A percentile compares a stretch with the other conserved stretches of the same genome.
These are phyloP conservation scores for Nothoprocta pentlandii DNA, from an alignment of 2,113 vertebrate species.

Conservation along the genomic window DNA sequence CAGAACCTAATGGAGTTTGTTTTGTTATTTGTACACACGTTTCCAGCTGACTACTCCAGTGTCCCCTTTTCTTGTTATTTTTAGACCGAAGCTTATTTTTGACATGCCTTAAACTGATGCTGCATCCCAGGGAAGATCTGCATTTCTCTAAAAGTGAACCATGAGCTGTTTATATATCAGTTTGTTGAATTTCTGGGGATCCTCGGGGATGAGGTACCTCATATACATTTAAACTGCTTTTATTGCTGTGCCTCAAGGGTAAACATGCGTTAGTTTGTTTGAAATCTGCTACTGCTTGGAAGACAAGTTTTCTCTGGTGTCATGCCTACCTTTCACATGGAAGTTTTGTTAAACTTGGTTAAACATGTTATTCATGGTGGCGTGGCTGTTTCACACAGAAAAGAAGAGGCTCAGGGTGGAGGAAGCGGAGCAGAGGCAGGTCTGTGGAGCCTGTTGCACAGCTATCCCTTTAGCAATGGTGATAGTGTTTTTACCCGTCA, in stretches of 20 bases:
- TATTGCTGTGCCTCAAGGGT: slow-evolving; percentile 23
- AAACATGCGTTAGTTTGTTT: slow-evolving; percentile 15
- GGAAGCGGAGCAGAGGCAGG: not conserved
- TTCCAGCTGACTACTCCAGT: not conserved
- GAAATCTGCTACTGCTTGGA: not conserved
- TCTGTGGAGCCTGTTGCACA: not conserved
- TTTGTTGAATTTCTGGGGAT: slow-evolving; percentile 43
- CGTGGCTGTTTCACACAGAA: not conserved
- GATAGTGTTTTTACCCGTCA: not conserved
- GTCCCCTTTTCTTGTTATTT: slow-evolving; percentile 16
- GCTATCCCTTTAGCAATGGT: not conserved
- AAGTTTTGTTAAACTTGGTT: slow-evolving; percentile 3
- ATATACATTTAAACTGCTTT: slow-evolving; percentile 4
- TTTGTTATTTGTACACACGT: not conserved
- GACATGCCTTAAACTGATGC: not conserved
- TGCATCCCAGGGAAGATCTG: not conserved
- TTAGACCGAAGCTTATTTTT: slow-evolving; percentile 39
- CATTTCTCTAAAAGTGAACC: not conserved
- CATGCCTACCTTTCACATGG: not conserved
- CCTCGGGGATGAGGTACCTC: slow-evolving; percentile 25
- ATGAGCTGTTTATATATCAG: not conserved
- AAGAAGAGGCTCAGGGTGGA: not conserved
- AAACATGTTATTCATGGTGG: not conserved
- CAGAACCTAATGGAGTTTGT: not conserved
- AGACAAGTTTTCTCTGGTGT: slow-evolving; percentile 27